Evolutionary conservation across 30 jellyfish, hydroid and myxozoan species (phyloP), one percentile per base, ranked within the genome.

Genomic region (Hydractinia symbiolongicarpus): DNA sequence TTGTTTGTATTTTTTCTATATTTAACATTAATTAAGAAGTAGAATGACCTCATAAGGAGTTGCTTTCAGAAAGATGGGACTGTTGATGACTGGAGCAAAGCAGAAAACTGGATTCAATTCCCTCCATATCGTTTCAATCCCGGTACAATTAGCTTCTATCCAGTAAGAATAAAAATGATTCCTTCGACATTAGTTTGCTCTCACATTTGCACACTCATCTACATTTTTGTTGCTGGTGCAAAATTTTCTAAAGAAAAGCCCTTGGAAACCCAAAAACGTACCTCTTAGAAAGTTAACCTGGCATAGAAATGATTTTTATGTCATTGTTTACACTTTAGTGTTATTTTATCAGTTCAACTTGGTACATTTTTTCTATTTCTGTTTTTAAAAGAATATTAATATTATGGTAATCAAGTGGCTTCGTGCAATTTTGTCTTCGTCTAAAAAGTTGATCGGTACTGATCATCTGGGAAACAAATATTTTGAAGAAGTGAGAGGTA

Each of bases 381-480:
- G 40, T 64, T 64, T n/a, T 30, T 30, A 30, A 30, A 30, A 30
- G 44, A 30, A 6, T n/a, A 6, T 64, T n/a, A n/a, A 6, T 7
- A 51, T 64, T 7, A 64, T 64, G 74, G 74, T 64, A 13, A 6
- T 64, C 40, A 64, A 64, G 40, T 64, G 74, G 74, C 19, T 64
- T 64, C 74, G 16, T n/a, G 40, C 74, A 6, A 64, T 64, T 13
- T 64, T 64, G 4, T 44, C 52, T n/a, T 6, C 74, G 40, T 64
- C 74, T 7, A 89, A 83, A 56, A 73, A 86, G 60, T 72, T 89
- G 49, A 86, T 89, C 16, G 96, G 96, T 9, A 83, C 19, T 14
- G 96, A 89, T 73, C 84, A 79, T 53, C 85, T 74, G 55, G 96
- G 96, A 52, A 89, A 89, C 53, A 89, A 55, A 52, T 89, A 89